Evolutionary conservation across 2,888 invertebrate species (phyloP).

Genomic region (Omphaloscelis lunosa): DNA sequence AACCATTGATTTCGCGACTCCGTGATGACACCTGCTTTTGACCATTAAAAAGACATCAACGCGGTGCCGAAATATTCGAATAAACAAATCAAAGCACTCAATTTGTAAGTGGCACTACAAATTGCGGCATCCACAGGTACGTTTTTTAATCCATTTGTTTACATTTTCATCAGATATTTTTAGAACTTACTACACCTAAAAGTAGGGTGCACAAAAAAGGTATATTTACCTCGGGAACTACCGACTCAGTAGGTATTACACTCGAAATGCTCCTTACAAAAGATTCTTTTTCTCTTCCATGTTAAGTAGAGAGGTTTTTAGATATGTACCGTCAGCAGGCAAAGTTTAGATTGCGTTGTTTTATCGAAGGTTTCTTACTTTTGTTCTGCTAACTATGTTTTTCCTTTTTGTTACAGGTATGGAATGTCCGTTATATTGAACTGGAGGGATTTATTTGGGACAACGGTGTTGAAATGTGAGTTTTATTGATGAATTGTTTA

Average conservation of each 20-base stretch:
- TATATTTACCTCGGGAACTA: constrained; percentile 80
- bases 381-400: constrained; percentile 35
- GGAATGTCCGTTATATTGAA: constrained; percentile 4
- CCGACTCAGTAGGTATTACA: constrained; percentile 87
- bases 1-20: too few relatives aligned
- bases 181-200: constrained; percentile 42
- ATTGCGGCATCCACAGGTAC: background rate
- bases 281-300: constrained; percentile 86
- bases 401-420: constrained; percentile 67
- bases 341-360: constrained; percentile 40
- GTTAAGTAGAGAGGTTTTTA: constrained; percentile 86
- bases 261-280: constrained; percentile 85
- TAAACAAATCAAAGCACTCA: background rate
- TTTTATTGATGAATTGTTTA: background rate
- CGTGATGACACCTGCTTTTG: too few relatives aligned
- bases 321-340: constrained; percentile 76
- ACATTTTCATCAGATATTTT: background rate
- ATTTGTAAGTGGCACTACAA: background rate
- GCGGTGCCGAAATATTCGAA: background rate
- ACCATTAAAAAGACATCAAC: too few relatives aligned
- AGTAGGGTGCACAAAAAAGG: constrained; percentile 86
- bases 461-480: constrained; percentile 17
- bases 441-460: constrained; percentile 12
- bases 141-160: background rate
- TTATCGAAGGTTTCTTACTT: constrained; percentile 35